Percentiles rank a stretch among this genome's conserved stretches.
These are phyloP conservation scores for Ephydatia muelleri DNA, from an alignment of 37 sponge, comb jelly and placozoan genomes.

Conservation along the genomic window DNA sequence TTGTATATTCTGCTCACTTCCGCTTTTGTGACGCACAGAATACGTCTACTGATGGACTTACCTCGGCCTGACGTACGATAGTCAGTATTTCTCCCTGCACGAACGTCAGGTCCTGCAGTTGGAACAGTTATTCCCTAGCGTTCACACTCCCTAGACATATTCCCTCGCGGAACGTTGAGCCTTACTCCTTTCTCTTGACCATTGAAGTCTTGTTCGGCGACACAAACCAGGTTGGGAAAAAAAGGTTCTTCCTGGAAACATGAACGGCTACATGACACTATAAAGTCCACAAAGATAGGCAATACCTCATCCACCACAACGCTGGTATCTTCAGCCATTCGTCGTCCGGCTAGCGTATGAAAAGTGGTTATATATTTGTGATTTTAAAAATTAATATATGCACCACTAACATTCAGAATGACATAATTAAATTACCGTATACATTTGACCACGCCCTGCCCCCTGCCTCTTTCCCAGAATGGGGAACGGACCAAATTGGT, in stretches of 20 bases:
- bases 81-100: constrained; percentile 44
- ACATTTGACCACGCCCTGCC: no score
- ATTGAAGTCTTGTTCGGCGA: constrained; percentile 35
- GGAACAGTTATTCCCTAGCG: neutral
- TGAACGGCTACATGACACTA: neutral
- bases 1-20: neutral
- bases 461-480: no score
- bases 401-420: no score
- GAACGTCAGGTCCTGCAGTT: constrained; percentile 61
- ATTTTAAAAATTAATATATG: no score
- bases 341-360: no score
- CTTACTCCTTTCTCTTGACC: constrained; percentile 46
- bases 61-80: constrained; percentile 51
- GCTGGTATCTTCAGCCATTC: neutral
- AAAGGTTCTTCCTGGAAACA: constrained; percentile 11
- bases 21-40: neutral
- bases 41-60: neutral
- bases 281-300: neutral
- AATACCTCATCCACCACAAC: neutral
- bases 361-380: no score
- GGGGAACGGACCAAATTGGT: no score
- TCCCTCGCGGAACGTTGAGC: no score
- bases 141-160: no score
- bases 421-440: no score
- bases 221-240: constrained; percentile 21